phyloP scores from a whole-genome alignment of 2,888 invertebrate species.

The Eretmocerus hayati region DNA sequence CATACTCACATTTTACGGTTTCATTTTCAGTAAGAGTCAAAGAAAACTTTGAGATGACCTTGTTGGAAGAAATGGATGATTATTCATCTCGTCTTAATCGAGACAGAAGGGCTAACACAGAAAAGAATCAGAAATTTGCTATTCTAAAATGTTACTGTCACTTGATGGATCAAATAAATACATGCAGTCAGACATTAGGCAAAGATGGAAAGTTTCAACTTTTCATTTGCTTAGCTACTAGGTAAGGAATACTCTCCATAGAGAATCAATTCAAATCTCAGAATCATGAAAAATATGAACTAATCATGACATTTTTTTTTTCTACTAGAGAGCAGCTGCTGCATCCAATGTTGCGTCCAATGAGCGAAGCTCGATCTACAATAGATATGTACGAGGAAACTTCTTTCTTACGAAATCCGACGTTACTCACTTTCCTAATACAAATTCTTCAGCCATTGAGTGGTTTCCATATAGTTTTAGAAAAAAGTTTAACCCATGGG shows the following conservation, averaged over 20 bases:
- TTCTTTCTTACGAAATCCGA: conserved; percentile 85
- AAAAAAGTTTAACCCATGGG: conserved; percentile 74
- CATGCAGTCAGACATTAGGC: conserved; percentile 78
- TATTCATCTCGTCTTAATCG: conserved; percentile 41
- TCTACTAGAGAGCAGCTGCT: conserved; percentile 72
- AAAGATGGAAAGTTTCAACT: conserved; percentile 98
- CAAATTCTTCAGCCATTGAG: conserved; percentile 87
- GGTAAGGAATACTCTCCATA: too few species aligned
- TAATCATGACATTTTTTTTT: background rate
- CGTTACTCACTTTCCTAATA: conserved; percentile 77
- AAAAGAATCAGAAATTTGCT: conserved; percentile 45
- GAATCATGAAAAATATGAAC: too few species aligned
- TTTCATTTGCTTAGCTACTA: conserved; percentile 86
- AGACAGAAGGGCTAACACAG: conserved; percentile 33
- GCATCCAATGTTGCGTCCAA: conserved; percentile 84
- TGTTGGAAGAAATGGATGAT: conserved; percentile 56
- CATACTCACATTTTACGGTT: conserved; percentile 22
- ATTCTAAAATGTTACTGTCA: conserved; percentile 86
- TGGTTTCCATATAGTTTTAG: conserved; percentile 80
- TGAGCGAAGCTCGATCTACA: conserved; percentile 84
- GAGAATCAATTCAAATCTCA: too few species aligned
- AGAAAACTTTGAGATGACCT: conserved; percentile 71
- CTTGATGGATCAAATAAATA: conserved; percentile 81
- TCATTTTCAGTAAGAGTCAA: conserved; percentile 62
- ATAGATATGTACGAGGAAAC: conserved; percentile 93